Evolutionary conservation across 2,888 invertebrate species (phyloP).

Genomic region (Bugulina stolonifera): DNA sequence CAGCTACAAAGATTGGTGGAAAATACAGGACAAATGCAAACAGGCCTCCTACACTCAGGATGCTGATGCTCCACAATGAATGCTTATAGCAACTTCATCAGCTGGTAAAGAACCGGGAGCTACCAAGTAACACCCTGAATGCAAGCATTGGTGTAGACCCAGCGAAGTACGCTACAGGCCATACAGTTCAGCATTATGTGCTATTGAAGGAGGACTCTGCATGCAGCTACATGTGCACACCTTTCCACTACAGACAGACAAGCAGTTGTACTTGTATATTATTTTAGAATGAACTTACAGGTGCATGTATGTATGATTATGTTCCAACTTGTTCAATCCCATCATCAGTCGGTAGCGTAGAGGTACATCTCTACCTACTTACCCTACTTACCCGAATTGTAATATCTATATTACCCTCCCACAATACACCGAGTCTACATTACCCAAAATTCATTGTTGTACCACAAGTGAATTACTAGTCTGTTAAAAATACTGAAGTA

Average conservation of each 20-base stretch:
- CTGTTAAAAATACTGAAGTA: no score
- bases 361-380: conserved; percentile 33
- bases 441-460: no score
- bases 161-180: conserved; percentile 27
- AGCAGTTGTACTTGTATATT: neutral
- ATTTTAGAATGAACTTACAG: conserved; percentile 11
- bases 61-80: no score
- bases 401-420: no score
- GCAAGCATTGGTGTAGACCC: neutral
- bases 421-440: no score
- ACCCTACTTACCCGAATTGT: conserved; percentile 39
- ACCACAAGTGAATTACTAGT: no score
- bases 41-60: neutral
- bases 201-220: neutral
- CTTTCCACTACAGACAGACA: neutral
- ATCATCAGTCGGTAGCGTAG: conserved; percentile 18
- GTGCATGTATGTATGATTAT: neutral
- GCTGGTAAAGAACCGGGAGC: no score
- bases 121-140: neutral
- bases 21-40: neutral
- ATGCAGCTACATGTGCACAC: neutral
- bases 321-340: neutral
- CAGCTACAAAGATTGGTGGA: conserved; percentile 65
- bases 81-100: no score
- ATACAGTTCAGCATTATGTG: neutral